These are phyloP conservation scores for Fistularia commersonii DNA, from an alignment of 2,797 vertebrate genomes.

Conservation along the genomic window DNA sequence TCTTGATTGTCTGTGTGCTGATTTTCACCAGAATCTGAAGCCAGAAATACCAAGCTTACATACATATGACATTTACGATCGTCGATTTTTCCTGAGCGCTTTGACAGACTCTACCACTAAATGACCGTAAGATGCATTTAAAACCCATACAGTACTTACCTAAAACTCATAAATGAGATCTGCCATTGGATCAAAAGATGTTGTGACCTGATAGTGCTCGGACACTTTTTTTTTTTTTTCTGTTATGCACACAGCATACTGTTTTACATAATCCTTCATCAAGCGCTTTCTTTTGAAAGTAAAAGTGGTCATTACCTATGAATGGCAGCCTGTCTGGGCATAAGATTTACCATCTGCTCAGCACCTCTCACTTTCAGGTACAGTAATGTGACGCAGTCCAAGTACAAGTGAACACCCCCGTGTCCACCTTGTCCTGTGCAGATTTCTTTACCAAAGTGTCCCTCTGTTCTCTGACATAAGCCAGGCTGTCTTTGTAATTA, in stretches of 20 bases:
- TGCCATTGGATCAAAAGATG: conserved; percentile 27
- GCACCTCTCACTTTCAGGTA: conserved; percentile 8
- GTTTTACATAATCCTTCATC: conserved; percentile 12
- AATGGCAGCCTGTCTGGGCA: no score
- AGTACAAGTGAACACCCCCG: conserved; percentile 6
- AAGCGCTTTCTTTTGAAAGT: conserved; percentile 6
- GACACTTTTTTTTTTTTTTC: conserved; percentile 9
- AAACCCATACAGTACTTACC: conserved; percentile 53
- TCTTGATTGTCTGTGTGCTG: conserved; percentile 11
- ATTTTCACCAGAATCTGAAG: no score
- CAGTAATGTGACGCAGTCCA: conserved; percentile 1
- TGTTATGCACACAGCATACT: conserved; percentile 7
- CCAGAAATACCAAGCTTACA: no score
- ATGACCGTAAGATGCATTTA: conserved; percentile 58
- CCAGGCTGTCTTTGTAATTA: conserved; percentile 68
- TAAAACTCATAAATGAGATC: conserved; percentile 44
- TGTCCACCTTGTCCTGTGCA: conserved; percentile 39
- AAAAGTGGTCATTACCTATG: conserved; percentile 10
- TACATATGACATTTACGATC: no score
- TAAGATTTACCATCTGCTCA: no score
- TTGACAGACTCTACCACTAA: conserved; percentile 44
- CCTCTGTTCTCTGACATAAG: conserved; percentile 43
- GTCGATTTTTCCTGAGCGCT: no score
- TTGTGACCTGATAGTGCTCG: conserved; percentile 29
- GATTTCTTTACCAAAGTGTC: conserved; percentile 34